Base-by-base conservation (phyloP, 2,888 invertebrate species). In the Trissonchulus sp. region DNA sequence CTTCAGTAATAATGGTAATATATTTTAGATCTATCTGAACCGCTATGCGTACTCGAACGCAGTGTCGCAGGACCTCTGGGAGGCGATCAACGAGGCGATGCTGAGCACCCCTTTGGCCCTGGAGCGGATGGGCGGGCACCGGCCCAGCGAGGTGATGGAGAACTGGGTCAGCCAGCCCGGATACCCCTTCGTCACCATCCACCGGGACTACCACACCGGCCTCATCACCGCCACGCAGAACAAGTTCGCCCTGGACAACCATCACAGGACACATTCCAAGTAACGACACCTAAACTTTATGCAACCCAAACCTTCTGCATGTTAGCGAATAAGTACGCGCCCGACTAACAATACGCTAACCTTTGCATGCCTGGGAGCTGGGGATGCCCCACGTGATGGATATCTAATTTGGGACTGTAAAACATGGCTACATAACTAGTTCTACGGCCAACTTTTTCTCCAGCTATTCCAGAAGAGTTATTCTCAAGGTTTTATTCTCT, bases 51-150 rank as follows among this genome's bases (percentile, higher is more conserved):
- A 89, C 84, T 87, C 87, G 68, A 92, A 90, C 83, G 91, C 92
- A 15, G 91, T 91, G 77, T 90, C 90, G 2, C 87, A 91, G 80
- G 93, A 94, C 83, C 88, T 95, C 0, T 95, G 94, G 94, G 87
- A 88, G 71, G 89, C 90, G 60, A 88, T 92, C 78, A 90, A 90
- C 76, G 88, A 89, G 83, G 91, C 84, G 8, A 48, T 8, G 23
- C 23, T 15, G 8, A 48, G 8, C 48, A 48, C 8, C 8, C 8
- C 8, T 48, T 48, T 48, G 8, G 48, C 23, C 23, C 48, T 48
- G 48, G 31, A 23, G n/a, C 33, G 37, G 8, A 69, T 69, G 71
- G 37, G 2, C 3, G 71, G 36, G n/a, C 37, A 69, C 34, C n/a
- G 33, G 35, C 33, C 37, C 8, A 35, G 71, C 3, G 37, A 34